A percentile compares a stretch with the other conserved stretches of the same genome.
These are phyloP conservation scores for Hippasteria phrygiana DNA, from an alignment of 53 echinoderm and acorn worm genomes.

Conservation along the genomic window DNA sequence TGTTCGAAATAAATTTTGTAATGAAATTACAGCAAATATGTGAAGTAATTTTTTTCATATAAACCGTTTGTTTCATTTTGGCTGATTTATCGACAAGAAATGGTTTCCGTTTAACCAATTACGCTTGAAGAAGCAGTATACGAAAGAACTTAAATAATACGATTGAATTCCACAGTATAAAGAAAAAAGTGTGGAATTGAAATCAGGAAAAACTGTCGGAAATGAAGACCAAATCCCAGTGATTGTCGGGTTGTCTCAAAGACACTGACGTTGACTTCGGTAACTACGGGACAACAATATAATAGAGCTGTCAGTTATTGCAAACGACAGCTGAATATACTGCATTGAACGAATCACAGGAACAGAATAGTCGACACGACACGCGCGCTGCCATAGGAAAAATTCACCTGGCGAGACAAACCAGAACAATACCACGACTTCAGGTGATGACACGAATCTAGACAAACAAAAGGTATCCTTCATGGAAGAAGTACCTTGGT, in stretches of 20 bases:
- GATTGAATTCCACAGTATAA: too few species aligned
- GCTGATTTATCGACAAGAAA: too few species aligned
- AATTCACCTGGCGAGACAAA: slow-evolving; percentile 5
- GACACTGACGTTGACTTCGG: not conserved
- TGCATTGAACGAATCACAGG: not conserved
- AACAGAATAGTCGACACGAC: not conserved
- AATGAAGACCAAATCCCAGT: not conserved
- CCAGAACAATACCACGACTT: not conserved
- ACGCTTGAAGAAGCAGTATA: too few species aligned
- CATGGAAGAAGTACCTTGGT: not conserved
- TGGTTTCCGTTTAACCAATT: too few species aligned
- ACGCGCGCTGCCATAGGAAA: slow-evolving; percentile 35
- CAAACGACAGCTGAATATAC: slow-evolving; percentile 15
- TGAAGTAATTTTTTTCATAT: too few species aligned
- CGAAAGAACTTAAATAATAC: too few species aligned
- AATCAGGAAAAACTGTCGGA: not conserved
- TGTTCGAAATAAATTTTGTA: too few species aligned
- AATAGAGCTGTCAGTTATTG: not conserved
- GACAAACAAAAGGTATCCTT: not conserved
- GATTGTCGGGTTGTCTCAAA: not conserved
- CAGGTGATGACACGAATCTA: slow-evolving; percentile 44
- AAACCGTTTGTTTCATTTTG: too few species aligned
- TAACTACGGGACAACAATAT: not conserved
- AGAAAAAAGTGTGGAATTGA: too few species aligned
- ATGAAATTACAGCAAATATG: too few species aligned